Base-by-base conservation (phyloP, 2,888 invertebrate species). In the Selenia dentaria region DNA sequence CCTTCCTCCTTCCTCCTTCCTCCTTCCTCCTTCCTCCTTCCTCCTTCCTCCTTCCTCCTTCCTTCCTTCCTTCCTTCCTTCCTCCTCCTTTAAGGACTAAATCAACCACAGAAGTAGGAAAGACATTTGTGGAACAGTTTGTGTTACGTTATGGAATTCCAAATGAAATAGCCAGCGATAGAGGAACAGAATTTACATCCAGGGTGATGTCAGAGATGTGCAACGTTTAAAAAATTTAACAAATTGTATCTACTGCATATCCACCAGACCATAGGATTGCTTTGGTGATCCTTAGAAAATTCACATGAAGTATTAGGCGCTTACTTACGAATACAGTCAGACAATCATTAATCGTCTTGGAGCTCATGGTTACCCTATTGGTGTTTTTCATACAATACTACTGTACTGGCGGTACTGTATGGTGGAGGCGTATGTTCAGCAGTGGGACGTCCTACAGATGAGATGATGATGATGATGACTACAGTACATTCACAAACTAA, bases 171-270 rank as follows among this genome's bases (percentile, higher is more conserved):
- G 26, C 26, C 1, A 10, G 10, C 2, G 33, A 33, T 14, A 20
- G 33, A 11, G 33, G 33, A 6, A 16, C 10, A 1, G 33, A 33
- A 16, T 33, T 33, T 16, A 33, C 22, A 9, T 33, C 31, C 1
- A 1, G 1, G 1, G 18, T 10, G 4, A 18, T 31, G 16, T 3
- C 16, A 11, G 5, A 33, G 12, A 6, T 12, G 10, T 31, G 14
- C 5, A 18, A 18, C 3, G 18, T 18, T 2, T 5, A 4, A 18
- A 18, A 18, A 4, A 18, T 18, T 18, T 2, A 18, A 18, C 2
- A 18, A 5, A 4, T 5, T 4, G 5, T 18, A 5, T 18, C 18
- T 4, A 18, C 31, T 1, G 31, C 31, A 2, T 31, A 31, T n/a
- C 31, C 16, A 9, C 31, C n/a, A n/a, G n/a, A n/a, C n/a, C n/a